Evolutionary conservation across 2,113 vertebrate species (phyloP).

Genomic region (Aspidoscelis tigris): DNA sequence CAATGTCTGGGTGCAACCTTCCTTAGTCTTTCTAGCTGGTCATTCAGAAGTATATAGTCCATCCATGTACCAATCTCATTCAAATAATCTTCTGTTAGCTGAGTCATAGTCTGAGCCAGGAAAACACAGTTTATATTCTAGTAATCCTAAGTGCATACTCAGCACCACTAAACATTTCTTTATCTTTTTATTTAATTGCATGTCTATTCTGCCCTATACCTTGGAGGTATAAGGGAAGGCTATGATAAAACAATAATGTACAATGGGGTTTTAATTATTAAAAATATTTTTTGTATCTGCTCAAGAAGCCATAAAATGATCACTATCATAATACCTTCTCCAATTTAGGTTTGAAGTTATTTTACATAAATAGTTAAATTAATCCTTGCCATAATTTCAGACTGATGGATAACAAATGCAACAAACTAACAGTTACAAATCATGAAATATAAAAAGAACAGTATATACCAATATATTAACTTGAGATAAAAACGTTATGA

Average conservation of each 20-base stretch:
- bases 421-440: too few species aligned
- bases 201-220: too few species aligned
- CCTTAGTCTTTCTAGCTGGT: not conserved
- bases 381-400: too few species aligned
- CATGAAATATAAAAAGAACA: not conserved
- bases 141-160: not conserved
- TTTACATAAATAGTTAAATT: conserved; percentile 8
- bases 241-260: too few species aligned
- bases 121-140: not conserved
- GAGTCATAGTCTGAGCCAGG: not conserved
- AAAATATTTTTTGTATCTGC: too few species aligned
- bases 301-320: not conserved
- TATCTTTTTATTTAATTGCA: too few species aligned
- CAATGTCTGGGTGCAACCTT: too few species aligned
- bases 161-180: not conserved
- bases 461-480: too few species aligned
- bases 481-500: too few species aligned
- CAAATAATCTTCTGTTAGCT: not conserved
- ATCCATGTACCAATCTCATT: not conserved
- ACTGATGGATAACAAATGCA: too few species aligned
- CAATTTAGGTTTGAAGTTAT: not conserved
- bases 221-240: too few species aligned
- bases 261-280: too few species aligned
- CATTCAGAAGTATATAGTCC: not conserved
- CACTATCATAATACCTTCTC: not conserved